Percentiles rank a stretch among this genome's conserved stretches.
Evolutionary conservation across 2,797 vertebrate genomes (phyloP).

Genomic region (Rhodeus uyekii): DNA sequence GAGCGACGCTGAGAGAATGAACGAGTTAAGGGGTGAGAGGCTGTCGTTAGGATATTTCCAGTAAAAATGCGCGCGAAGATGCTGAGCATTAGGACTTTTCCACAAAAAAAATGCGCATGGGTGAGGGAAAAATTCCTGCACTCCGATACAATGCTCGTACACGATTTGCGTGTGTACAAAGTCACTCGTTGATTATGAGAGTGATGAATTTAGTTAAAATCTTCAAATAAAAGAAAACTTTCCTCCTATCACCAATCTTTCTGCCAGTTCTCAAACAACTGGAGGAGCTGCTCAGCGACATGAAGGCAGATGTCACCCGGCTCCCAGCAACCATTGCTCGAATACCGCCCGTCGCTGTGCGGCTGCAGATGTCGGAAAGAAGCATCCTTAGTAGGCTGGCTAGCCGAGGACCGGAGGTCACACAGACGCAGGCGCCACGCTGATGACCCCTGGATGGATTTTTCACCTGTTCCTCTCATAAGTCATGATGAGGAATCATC

Average conservation of each 20-base stretch:
- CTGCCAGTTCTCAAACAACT: conserved; percentile 93
- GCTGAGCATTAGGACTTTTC: too few relatives aligned
- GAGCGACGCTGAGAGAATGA: too few relatives aligned
- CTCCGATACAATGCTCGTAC: too few relatives aligned
- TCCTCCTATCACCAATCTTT: background rate
- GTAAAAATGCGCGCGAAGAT: too few relatives aligned
- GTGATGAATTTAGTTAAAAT: background rate
- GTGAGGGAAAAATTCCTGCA: too few relatives aligned
- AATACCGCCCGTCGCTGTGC: conserved; percentile 94
- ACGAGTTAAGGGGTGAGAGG: too few relatives aligned
- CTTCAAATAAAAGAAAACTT: background rate
- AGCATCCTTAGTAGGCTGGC: conserved; percentile 97
- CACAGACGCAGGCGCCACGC: conserved; percentile 76
- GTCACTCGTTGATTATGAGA: too few relatives aligned
- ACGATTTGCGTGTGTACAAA: too few relatives aligned
- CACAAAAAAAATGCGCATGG: too few relatives aligned
- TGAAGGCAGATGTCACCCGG: conserved; percentile 98
- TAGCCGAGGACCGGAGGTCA: conserved; percentile 86
- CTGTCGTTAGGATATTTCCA: too few relatives aligned
- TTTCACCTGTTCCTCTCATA: conserved; percentile 30
- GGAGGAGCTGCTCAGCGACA: conserved; percentile 98
- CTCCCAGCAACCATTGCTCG: conserved; percentile 96
- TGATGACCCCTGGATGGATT: conserved; percentile 61
- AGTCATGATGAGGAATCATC: conserved; percentile 29
- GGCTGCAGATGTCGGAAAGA: conserved; percentile 97